Evolutionary conservation across 2,113 vertebrate genomes (phyloP).

Genomic region (Perca flavescens): DNA sequence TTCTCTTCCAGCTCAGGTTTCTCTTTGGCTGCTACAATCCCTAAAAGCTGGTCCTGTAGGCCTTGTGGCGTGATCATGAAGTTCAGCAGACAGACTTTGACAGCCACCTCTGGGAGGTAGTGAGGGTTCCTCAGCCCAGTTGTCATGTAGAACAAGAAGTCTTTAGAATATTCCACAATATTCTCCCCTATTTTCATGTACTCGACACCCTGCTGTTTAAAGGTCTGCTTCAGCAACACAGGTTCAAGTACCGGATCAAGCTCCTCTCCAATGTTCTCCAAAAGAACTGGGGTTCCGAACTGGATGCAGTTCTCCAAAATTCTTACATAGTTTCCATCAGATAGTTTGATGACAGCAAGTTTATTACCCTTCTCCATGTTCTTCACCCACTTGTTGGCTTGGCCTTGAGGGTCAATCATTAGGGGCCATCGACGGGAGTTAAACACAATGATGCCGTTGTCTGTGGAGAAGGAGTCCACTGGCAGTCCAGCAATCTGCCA

Average conservation of each 20-base stretch:
- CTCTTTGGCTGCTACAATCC: slow-evolving; percentile 92
- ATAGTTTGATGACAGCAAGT: slow-evolving; percentile 90
- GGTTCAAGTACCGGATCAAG: slow-evolving; percentile 93
- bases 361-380: slow-evolving; percentile 94
- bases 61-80: slow-evolving; percentile 96
- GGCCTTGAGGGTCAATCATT: slow-evolving; percentile 96
- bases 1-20: slow-evolving; percentile 94
- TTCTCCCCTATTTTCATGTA: slow-evolving; percentile 94
- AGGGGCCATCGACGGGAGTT: slow-evolving; percentile 93
- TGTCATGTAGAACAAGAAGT: slow-evolving; percentile 94
- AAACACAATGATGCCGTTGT: slow-evolving; percentile 94
- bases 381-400: slow-evolving; percentile 96
- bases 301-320: slow-evolving; percentile 90
- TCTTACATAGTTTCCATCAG: slow-evolving; percentile 89
- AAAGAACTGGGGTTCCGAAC: slow-evolving; percentile 90
- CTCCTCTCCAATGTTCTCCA: slow-evolving; percentile 93
- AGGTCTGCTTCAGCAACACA: slow-evolving; percentile 92
- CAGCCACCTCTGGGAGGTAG: slow-evolving; percentile 93
- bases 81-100: slow-evolving; percentile 95
- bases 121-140: slow-evolving; percentile 94
- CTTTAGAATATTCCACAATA: slow-evolving; percentile 90
- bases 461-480: slow-evolving; percentile 92
- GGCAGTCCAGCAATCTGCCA: slow-evolving; percentile 95
- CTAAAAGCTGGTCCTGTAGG: slow-evolving; percentile 94
- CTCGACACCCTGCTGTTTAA: slow-evolving; percentile 92